Percentiles rank a stretch among this genome's conserved stretches.
phyloP scores from a whole-genome alignment of 2,797 vertebrate genomes.

The Rhynchotus rufescens region DNA sequence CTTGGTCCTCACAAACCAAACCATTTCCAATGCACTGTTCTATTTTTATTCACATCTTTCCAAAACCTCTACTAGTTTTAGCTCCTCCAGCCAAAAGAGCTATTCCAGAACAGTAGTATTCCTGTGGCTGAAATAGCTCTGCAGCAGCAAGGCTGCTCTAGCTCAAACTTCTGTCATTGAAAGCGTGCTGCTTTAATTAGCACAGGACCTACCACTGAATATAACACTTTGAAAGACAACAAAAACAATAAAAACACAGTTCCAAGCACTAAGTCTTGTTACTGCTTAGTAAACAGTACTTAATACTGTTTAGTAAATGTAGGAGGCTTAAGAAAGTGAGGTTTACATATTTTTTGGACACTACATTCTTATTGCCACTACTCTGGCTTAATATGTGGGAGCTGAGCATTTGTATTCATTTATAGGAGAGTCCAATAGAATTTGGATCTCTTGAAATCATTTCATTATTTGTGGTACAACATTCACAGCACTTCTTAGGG shows the following conservation, averaged over 20 bases:
- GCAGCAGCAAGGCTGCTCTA: not conserved
- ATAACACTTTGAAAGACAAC: not conserved
- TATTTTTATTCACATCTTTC: not conserved
- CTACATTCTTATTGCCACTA: not conserved
- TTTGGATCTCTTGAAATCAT: not conserved
- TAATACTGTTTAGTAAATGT: not conserved
- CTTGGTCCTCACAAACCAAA: not conserved
- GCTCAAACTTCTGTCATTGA: not conserved
- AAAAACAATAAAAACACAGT: too few relatives aligned
- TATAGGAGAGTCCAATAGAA: not conserved
- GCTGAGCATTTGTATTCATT: not conserved
- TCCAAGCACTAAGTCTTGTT: not conserved
- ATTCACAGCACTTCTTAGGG: not conserved
- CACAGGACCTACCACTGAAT: not conserved
- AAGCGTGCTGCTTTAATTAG: not conserved
- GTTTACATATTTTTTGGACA: too few relatives aligned
- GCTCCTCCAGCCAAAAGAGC: not conserved
- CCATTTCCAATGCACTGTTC: not conserved
- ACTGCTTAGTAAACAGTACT: not conserved
- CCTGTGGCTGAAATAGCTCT: not conserved
- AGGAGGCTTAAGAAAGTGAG: not conserved
- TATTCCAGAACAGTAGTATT: not conserved
- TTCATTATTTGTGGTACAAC: not conserved
- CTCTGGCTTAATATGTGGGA: not conserved
- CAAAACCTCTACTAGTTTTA: not conserved